Evolutionary conservation across 2,113 vertebrate genomes (phyloP), one percentile per base, ranked within the genome.

Genomic region (Larimichthys polyactis): DNA sequence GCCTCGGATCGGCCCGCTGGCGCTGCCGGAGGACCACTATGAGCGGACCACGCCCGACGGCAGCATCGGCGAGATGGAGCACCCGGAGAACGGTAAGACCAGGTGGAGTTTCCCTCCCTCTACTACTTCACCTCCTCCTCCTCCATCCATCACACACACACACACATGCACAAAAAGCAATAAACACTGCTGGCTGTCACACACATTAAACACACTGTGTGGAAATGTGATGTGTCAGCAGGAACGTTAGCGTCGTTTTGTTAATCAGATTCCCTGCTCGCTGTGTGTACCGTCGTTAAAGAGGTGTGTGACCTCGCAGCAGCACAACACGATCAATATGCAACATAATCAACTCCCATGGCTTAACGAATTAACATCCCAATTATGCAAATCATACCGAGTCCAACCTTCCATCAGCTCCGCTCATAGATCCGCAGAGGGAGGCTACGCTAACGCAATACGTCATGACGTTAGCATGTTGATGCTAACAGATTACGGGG

Each of bases 61-160:
- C 94, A 99, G 98, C 96, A 99, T 99, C 58, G 98, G 98, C 62
- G 98, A 99, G 94, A 98, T 97, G 95, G 98, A 99, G 92, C 98
- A 99, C 93, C 98, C 97, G 0, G 98, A 99, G 94, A 99, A 97
- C 0, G 98, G 98, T 99, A 97, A 85, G 96, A 89, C 77, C 86
- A 85, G 85, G 83, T 81, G 89, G 88, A 81, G 79, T 82, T 60
- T 57, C 83, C 74, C 88, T 67, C 83, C 71, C 64, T 78, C 43
- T 81, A n/a, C 70, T 73, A 71, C 57, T n/a, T 73, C 78, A 71
- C 72, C 78, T 46, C 40, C 60, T 11, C 60, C 83, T 54, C 64
- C 80, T 88, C 66, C 82, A 77, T 83, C 67, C 79, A 66, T 32
- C 29, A 71, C 59, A 71, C 59, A 72, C 5, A 4, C 29, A 27